A percentile compares a stretch with the other conserved stretches of the same genome.
These are phyloP conservation scores for Gopherus flavomarginatus DNA, from an alignment of 2,113 vertebrate genomes.

Conservation along the genomic window DNA sequence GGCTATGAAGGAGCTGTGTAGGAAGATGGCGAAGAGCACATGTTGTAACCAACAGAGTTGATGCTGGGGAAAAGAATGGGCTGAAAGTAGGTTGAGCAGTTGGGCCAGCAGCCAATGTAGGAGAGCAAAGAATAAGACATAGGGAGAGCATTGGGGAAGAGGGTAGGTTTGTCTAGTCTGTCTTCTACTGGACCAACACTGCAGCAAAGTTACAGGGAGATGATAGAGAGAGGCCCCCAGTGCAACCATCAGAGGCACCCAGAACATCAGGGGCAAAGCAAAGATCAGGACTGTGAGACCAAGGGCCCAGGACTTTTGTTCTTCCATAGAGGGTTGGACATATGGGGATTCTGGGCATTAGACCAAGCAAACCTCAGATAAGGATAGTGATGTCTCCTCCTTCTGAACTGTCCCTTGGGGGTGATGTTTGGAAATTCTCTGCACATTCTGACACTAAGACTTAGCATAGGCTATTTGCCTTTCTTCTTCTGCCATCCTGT, in stretches of 20 bases:
- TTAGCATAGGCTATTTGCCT: background rate
- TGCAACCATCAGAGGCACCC: background rate
- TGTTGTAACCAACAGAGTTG: background rate
- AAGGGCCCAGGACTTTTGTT: background rate
- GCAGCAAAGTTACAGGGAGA: background rate
- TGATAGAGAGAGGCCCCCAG: background rate
- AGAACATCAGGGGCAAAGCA: fast-evolving
- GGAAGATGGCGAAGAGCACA: background rate
- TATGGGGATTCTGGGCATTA: background rate
- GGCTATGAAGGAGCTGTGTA: no score
- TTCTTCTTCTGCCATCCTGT: background rate
- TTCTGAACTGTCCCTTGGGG: background rate
- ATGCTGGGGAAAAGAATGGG: background rate
- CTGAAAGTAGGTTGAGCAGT: background rate
- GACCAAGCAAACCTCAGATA: background rate
- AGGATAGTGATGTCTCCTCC: background rate
- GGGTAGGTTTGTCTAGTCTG: background rate
- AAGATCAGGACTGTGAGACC: background rate
- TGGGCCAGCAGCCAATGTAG: background rate
- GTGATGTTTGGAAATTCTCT: background rate
- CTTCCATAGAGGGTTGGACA: background rate
- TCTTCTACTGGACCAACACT: background rate
- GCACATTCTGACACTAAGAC: background rate
- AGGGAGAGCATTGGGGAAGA: background rate
- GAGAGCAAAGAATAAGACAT: background rate